phyloP scores from a whole-genome alignment of 2,113 vertebrate genomes.

The Clarias gariepinus region DNA sequence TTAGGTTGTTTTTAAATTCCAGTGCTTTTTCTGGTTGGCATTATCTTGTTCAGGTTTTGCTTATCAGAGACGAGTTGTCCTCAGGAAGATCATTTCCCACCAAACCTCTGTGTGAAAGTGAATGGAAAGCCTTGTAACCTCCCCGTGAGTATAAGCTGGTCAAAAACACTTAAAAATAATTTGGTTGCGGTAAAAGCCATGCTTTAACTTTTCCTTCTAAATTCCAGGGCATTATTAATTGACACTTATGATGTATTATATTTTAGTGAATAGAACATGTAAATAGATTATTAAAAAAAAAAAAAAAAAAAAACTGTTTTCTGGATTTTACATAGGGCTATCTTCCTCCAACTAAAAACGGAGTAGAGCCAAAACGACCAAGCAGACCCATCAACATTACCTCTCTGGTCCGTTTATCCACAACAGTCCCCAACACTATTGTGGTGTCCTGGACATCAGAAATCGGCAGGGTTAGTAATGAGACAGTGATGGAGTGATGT shows the following conservation, averaged over 20 bases:
- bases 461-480: slow-evolving; percentile 88
- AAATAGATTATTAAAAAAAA: not conserved
- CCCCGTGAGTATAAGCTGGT: slow-evolving; percentile 82
- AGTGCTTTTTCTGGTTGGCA: slow-evolving; percentile 35
- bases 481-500: not conserved
- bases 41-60: slow-evolving; percentile 85
- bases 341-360: slow-evolving; percentile 99
- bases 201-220: not conserved
- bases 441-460: slow-evolving; percentile 98
- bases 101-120: slow-evolving; percentile 97
- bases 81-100: slow-evolving; percentile 98
- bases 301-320: not conserved
- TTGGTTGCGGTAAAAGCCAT: no score
- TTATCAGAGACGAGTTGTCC: slow-evolving; percentile 99
- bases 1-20: slow-evolving; percentile 1
- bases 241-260: no score
- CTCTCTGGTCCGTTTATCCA: slow-evolving; percentile 93
- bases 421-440: slow-evolving; percentile 96
- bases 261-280: not conserved
- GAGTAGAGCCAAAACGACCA: slow-evolving; percentile 98
- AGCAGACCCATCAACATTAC: slow-evolving; percentile 99
- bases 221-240: not conserved
- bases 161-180: not conserved
- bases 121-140: slow-evolving; percentile 97
- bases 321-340: slow-evolving; percentile 79